Evolutionary conservation across 1,140 invertebrate species (phyloP).

Genomic region (Brachystomella parvula): DNA sequence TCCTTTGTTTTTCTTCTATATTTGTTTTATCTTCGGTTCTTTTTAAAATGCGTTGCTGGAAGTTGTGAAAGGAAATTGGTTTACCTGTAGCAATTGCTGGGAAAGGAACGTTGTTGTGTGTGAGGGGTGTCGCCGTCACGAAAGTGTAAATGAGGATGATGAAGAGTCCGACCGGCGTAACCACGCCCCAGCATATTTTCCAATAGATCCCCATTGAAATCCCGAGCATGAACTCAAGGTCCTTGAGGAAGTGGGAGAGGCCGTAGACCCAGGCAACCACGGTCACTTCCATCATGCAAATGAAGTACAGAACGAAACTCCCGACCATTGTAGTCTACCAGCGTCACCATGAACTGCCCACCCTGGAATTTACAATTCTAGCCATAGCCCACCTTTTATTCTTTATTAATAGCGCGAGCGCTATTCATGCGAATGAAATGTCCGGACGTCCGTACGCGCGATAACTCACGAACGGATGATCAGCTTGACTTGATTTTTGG

Average conservation of each 20-base stretch:
- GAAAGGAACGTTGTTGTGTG: conserved; percentile 48
- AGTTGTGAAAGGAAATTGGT: conserved; percentile 6
- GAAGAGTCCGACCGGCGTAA: conserved; percentile 60
- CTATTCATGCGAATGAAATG: no score
- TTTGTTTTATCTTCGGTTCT: no score
- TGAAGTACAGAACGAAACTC: conserved; percentile 59
- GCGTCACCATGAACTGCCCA: conserved; percentile 71
- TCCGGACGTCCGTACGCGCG: no score
- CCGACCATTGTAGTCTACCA: conserved; percentile 48
- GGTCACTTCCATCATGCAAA: conserved; percentile 62
- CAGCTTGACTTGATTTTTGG: no score
- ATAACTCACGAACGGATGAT: no score
- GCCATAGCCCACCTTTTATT: no score
- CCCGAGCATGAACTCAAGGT: conserved; percentile 70
- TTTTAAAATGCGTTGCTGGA: no score
- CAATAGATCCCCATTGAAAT: conserved; percentile 60
- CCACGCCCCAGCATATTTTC: conserved; percentile 68
- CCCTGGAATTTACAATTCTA: conserved; percentile 43
- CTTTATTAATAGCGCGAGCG: no score
- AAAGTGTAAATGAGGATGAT: conserved; percentile 59
- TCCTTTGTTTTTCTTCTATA: no score
- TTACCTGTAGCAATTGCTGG: conserved; percentile 25
- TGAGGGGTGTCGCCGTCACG: conserved; percentile 45
- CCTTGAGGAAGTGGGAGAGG: conserved; percentile 60
- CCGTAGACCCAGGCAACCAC: conserved; percentile 70